A percentile compares a stretch with the other conserved stretches of the same genome.
Conservation (phyloP, 2,113 vertebrate species). For the Pseudois nayaur region DNA sequence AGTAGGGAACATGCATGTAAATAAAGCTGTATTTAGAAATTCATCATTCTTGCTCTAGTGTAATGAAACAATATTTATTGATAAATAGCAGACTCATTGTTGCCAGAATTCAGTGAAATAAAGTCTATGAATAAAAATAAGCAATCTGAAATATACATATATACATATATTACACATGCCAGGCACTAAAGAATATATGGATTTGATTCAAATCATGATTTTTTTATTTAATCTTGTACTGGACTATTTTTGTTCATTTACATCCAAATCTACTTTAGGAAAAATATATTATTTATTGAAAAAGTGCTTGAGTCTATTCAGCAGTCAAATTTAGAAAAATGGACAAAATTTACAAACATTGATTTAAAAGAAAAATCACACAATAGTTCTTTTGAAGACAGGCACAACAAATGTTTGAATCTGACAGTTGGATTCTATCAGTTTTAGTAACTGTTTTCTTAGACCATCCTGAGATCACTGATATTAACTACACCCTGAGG, state of each 20-base stretch:
- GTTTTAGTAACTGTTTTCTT: slow-evolving; percentile 44
- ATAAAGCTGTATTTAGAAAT: neutral
- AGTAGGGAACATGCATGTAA: neutral
- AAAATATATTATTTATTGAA: slow-evolving; percentile 27
- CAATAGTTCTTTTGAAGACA: neutral
- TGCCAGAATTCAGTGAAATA: neutral
- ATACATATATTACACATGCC: neutral
- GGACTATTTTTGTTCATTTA: neutral
- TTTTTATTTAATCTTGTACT: neutral
- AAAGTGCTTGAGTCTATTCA: neutral
- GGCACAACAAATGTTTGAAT: slow-evolving; percentile 21
- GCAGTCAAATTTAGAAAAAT: neutral
- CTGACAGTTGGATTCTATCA: neutral
- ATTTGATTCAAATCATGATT: neutral
- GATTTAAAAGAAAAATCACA: neutral
- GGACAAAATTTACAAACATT: neutral
- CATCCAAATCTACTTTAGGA: neutral
- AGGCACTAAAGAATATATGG: neutral
- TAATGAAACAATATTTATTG: neutral
- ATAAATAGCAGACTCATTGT: neutral
- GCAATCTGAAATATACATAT: neutral
- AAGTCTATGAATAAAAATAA: neutral
- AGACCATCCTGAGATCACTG: slow-evolving; percentile 15
- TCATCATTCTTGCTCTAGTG: neutral
- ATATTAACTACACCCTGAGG: slow-evolving; percentile 59